Conservation (phyloP, 2,797 vertebrate genomes). For the Alfaro cultratus region DNA sequence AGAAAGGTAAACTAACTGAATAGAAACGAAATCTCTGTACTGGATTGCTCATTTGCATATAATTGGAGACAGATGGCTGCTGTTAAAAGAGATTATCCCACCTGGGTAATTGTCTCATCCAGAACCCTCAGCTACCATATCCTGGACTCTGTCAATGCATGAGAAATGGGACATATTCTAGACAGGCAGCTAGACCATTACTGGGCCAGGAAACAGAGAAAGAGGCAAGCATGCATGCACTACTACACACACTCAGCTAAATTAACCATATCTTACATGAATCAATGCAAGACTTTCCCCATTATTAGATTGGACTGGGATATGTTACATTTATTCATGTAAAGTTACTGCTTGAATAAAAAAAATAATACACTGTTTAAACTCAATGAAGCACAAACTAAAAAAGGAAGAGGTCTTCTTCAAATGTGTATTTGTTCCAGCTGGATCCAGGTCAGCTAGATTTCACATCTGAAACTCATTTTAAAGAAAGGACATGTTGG, state of each 20-base stretch:
- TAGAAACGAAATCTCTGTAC: not conserved
- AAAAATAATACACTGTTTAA: not conserved
- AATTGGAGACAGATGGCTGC: not conserved
- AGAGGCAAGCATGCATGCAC: not conserved
- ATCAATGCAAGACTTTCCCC: not conserved
- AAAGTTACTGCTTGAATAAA: not conserved
- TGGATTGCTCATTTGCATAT: not conserved
- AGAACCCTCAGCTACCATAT: not conserved
- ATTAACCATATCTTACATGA: not conserved
- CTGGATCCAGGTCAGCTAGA: not conserved
- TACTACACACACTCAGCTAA: not conserved
- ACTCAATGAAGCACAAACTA: not conserved
- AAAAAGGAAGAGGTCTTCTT: not conserved
- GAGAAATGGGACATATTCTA: not conserved
- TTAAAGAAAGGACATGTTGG: not conserved
- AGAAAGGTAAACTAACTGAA: not conserved
- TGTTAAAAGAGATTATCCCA: not conserved
- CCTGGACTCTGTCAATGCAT: not conserved
- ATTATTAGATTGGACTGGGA: not conserved
- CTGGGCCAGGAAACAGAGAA: not conserved
- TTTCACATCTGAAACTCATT: not conserved
- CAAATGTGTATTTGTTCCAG: too few species aligned
- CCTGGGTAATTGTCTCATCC: not conserved
- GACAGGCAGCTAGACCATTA: not conserved
- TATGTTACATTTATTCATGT: not conserved